Percentiles rank a stretch among this genome's conserved stretches.
Evolutionary conservation across 2,888 invertebrate genomes (phyloP).

Genomic region (Cephus rjabovi): DNA sequence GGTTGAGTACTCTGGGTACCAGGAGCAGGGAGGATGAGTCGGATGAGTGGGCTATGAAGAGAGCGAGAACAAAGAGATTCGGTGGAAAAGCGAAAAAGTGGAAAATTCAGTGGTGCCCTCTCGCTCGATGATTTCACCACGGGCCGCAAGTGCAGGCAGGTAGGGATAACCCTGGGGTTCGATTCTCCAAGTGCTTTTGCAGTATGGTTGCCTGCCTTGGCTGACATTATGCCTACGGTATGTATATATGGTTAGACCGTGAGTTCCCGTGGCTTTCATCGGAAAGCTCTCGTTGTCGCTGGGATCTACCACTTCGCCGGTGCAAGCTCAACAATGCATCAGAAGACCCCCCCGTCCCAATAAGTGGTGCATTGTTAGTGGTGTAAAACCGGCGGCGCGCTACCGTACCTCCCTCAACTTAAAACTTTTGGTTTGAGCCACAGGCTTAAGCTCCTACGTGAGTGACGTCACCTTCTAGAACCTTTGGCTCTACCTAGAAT

Average conservation of each 20-base stretch:
- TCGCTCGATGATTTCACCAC: background rate
- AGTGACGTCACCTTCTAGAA: background rate
- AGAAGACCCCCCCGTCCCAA: constrained; percentile 21
- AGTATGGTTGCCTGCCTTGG: background rate
- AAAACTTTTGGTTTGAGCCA: background rate
- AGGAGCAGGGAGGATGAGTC: background rate
- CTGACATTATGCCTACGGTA: background rate
- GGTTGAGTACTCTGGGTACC: background rate
- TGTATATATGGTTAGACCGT: background rate
- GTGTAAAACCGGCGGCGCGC: constrained; percentile 21
- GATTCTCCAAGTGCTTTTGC: background rate
- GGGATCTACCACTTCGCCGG: background rate
- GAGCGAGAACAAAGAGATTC: background rate
- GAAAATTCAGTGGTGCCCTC: background rate
- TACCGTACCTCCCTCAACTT: background rate
- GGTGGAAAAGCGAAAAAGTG: background rate
- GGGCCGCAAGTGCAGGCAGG: background rate
- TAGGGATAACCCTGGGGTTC: background rate
- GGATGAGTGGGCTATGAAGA: background rate
- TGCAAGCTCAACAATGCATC: constrained; percentile 21
- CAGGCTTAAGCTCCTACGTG: background rate
- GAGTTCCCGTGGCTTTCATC: constrained; percentile 12
- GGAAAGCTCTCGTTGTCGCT: constrained; percentile 12
- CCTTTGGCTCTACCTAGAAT: background rate
- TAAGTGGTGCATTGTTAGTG: constrained; percentile 33